Evolutionary conservation across 2,888 invertebrate species (phyloP).

Genomic region (Drosophila lacicola): DNA sequence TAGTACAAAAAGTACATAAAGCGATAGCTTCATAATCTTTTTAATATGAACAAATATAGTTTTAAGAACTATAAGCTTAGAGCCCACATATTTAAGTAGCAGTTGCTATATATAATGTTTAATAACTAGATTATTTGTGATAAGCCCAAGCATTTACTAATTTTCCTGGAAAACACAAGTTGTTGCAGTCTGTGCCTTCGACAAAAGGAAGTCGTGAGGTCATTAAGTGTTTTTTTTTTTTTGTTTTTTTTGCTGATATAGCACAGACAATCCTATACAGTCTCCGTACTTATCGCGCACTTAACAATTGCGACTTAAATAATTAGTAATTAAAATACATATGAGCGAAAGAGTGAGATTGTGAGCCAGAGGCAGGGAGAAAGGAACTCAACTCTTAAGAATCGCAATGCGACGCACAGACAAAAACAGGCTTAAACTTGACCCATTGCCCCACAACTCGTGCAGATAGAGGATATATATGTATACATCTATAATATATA

Average conservation of each 20-base stretch:
- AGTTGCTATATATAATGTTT: no score
- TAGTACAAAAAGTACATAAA: no score
- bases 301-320: constrained; percentile 38
- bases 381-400: constrained; percentile 5
- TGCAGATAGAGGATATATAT: background rate
- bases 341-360: background rate
- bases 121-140: no score
- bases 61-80: no score
- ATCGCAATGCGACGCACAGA: constrained; percentile 13
- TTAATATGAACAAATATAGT: no score
- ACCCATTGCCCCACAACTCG: constrained; percentile 22
- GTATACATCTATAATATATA: background rate
- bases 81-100: no score
- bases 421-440: constrained; percentile 49
- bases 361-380: background rate
- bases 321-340: background rate
- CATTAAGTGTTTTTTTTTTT: background rate
- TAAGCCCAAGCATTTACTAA: no score
- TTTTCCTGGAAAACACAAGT: no score
- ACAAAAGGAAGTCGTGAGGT: constrained; percentile 28
- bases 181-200: background rate
- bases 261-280: background rate
- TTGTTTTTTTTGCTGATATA: constrained; percentile 12
- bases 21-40: no score
- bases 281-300: constrained; percentile 27